Evolutionary conservation across 2,888 invertebrate genomes (phyloP), one percentile per base, ranked within the genome.

Genomic region (Autographa pulchrina): DNA sequence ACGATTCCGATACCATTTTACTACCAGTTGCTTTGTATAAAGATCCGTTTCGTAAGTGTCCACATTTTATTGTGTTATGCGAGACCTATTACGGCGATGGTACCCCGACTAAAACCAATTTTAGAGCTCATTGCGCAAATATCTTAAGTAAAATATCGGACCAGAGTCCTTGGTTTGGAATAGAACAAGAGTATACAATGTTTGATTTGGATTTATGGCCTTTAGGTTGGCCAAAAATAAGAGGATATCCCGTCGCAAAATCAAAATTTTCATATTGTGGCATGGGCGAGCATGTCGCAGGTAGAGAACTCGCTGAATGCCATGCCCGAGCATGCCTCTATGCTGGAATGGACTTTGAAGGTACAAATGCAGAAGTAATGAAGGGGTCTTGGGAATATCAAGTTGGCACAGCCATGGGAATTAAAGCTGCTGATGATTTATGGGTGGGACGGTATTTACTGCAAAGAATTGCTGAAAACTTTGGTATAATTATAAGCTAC

Each of bases 361-460:
- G 99, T 60, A 98, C 98, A 63, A 99, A 99, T 92, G 99, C 99
- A n/a, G 99, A 99, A 96, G 99, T 99, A 38, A 99, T 99, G 99
- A 99, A 99, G 56, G 98, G 98, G 18, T 99, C 98, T 94, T 98
- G 98, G 98, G 98, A 98, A 92, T 98, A 97, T 93, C 98, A 98
- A 94, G 97, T 99, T 16, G 99, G 99, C n/a, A 98, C 99, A 0
- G 98, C 98, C 82, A 96, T 97, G 82, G 99, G 99, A 1, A 98
- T 99, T 72, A 96, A 96, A 66, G 97, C 97, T 79, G 98, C 98
- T 0, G 99, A 99, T 87, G 98, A 99, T 87, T 93, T 99, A 68
- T 99, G 99, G 99, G 96, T 98, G 85, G 97, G 98, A 0, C 96
- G 98, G 73, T 99, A 98, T 92, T 96, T 99, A 74, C 94, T 99